Conservation (phyloP, 2,888 invertebrate genomes). For the Axea sp. region DNA sequence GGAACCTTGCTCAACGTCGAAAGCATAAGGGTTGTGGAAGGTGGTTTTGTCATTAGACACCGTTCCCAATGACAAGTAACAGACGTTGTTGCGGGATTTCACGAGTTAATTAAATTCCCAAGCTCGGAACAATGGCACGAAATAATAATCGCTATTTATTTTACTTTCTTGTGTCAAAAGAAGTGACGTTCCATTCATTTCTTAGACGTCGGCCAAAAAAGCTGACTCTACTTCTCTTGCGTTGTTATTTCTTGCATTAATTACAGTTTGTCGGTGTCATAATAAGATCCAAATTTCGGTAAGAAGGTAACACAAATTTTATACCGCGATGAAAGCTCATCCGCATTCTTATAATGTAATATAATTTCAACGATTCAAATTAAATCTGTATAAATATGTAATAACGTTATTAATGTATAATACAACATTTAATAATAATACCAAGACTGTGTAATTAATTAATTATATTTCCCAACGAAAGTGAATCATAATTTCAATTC, state of each 20-base stretch:
- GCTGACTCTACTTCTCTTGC: constrained; percentile 4
- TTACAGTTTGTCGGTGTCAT: constrained; percentile 30
- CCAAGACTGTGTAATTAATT: no score
- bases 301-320: constrained; percentile 24
- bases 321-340: not conserved
- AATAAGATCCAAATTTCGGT: constrained; percentile 28
- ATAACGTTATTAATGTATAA: constrained; percentile 34
- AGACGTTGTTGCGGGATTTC: constrained; percentile 62
- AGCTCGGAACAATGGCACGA: constrained; percentile 40
- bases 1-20: constrained; percentile 53
- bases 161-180: constrained; percentile 41
- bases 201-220: constrained; percentile 35
- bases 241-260: constrained; percentile 47
- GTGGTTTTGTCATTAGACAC: constrained; percentile 63
- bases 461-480: no score
- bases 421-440: no score
- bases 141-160: constrained; percentile 61
- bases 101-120: constrained; percentile 62
- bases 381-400: not conserved
- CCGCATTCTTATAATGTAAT: constrained; percentile 6
- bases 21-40: constrained; percentile 56
- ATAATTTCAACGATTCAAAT: constrained; percentile 5
- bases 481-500: constrained; percentile 25
- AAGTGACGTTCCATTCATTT: constrained; percentile 41
- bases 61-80: constrained; percentile 63